Evolutionary conservation across 2,888 invertebrate genomes (phyloP).

Genomic region (Ormyrus nitidulus): DNA sequence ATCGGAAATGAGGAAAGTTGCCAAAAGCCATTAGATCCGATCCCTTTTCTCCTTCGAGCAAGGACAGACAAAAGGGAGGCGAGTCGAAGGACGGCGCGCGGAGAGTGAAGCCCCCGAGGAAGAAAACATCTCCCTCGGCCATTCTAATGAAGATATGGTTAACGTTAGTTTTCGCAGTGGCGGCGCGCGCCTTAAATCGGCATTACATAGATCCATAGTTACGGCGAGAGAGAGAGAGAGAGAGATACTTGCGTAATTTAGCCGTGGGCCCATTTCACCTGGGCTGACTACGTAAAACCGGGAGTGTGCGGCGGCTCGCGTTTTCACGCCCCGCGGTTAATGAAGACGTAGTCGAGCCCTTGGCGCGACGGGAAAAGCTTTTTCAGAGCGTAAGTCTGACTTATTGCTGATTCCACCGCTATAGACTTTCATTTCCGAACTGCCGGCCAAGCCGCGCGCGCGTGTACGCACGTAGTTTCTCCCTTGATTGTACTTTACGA

Average conservation of each 20-base stretch:
- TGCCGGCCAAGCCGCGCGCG: background rate
- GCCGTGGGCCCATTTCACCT: constrained; percentile 31
- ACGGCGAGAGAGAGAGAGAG: constrained; percentile 54
- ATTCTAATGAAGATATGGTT: constrained; percentile 69
- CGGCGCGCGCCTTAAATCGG: constrained; percentile 69
- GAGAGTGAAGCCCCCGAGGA: constrained; percentile 35
- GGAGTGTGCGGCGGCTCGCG: background rate
- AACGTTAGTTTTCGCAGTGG: constrained; percentile 60
- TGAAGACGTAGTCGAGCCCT: constrained; percentile 56
- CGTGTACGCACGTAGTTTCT: background rate
- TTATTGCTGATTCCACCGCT: constrained; percentile 46
- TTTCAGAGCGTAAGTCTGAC: constrained; percentile 50
- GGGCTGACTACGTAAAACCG: background rate
- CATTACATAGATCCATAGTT: constrained; percentile 71
- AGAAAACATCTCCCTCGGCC: constrained; percentile 63
- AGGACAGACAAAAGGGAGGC: constrained; percentile 23
- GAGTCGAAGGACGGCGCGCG: constrained; percentile 15
- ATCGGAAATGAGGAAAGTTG: constrained; percentile 72
- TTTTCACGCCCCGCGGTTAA: constrained; percentile 44
- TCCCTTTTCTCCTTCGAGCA: constrained; percentile 35
- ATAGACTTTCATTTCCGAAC: constrained; percentile 44
- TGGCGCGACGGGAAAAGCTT: constrained; percentile 53
- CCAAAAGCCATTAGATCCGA: constrained; percentile 59
- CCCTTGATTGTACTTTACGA: constrained; percentile 40
- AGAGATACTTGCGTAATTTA: constrained; percentile 52